Percentiles rank a stretch among this genome's conserved stretches.
Evolutionary conservation across 2,113 vertebrate genomes (phyloP).

Genomic region (Suricata suricatta): DNA sequence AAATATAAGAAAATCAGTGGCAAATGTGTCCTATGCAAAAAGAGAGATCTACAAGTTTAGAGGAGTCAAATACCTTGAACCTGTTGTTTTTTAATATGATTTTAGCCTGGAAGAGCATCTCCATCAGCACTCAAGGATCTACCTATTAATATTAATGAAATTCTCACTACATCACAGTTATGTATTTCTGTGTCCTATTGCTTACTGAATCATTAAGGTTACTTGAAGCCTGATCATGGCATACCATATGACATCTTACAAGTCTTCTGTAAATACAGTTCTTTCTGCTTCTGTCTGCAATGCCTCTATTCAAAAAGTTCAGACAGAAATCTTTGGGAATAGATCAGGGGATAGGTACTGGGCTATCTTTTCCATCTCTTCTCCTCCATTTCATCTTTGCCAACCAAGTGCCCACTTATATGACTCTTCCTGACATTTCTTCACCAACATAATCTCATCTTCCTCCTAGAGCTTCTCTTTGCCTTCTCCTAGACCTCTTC

Average conservation of each 20-base stretch:
- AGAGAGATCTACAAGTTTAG: neutral
- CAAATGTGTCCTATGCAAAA: neutral
- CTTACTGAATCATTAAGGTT: conserved; percentile 23
- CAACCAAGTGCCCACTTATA: neutral
- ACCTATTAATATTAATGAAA: neutral
- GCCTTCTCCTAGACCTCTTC: neutral
- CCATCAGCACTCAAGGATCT: neutral
- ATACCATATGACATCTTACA: neutral
- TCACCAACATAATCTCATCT: neutral
- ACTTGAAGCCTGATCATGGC: neutral
- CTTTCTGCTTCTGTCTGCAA: neutral
- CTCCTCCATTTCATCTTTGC: neutral
- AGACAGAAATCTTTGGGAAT: neutral
- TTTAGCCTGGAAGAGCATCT: neutral
- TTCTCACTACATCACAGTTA: neutral
- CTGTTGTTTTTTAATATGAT: neutral
- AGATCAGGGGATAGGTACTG: neutral
- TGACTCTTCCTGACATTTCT: conserved; percentile 10
- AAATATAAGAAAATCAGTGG: neutral
- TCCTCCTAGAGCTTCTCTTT: neutral
- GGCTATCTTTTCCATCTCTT: neutral
- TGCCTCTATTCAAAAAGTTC: neutral
- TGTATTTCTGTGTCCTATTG: neutral
- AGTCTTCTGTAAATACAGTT: neutral
- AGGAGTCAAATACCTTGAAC: neutral